phyloP scores from a whole-genome alignment of 2,113 vertebrate genomes.

The Corythoichthys intestinalis region DNA sequence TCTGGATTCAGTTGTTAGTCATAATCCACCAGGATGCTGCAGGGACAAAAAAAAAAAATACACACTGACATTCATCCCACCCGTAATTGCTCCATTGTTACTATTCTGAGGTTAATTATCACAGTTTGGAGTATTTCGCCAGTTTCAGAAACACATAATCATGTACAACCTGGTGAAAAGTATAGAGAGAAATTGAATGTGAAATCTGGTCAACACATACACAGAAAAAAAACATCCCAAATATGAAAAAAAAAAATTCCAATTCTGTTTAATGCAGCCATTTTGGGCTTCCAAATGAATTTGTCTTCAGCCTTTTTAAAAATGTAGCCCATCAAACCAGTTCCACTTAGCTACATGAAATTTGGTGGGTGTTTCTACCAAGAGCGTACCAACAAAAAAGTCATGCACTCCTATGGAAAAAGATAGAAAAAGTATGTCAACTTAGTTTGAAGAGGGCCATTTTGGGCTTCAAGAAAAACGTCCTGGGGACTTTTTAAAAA shows the following conservation, averaged over 20 bases:
- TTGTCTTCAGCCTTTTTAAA: no score
- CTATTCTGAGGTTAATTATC: neutral
- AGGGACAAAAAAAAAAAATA: slow-evolving; percentile 26
- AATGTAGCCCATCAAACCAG: no score
- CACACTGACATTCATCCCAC: neutral
- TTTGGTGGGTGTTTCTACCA: no score
- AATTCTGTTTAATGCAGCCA: neutral
- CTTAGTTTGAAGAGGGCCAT: no score
- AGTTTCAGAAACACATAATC: neutral
- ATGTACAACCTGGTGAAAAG: no score
- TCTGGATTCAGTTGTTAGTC: slow-evolving; percentile 80
- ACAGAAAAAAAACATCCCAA: neutral
- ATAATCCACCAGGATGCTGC: slow-evolving; percentile 95
- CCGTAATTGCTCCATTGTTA: neutral
- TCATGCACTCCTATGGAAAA: no score
- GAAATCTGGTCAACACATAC: neutral
- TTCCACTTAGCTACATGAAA: no score
- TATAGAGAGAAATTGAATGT: neutral
- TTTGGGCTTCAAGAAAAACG: no score
- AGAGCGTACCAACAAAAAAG: no score
- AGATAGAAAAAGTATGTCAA: no score
- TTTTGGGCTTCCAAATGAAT: neutral
- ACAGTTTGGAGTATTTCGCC: neutral
- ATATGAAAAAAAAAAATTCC: neutral
- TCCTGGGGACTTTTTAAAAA: no score